These are phyloP conservation scores for Drosophila mayaguana DNA, from an alignment of 2,888 invertebrate species.

Conservation along the genomic window DNA sequence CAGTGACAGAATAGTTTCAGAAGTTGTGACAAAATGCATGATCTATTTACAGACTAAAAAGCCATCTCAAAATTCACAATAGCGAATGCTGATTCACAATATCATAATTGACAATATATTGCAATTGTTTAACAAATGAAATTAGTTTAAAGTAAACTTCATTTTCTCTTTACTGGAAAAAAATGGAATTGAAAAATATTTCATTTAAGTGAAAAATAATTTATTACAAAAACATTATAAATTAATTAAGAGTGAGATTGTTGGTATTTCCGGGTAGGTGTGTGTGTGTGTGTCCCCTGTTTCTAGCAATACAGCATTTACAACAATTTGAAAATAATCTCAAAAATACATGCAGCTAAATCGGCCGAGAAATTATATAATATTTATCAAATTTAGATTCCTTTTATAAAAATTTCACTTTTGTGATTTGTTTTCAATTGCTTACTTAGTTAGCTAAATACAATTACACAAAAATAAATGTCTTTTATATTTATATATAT, in stretches of 20 bases:
- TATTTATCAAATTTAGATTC: slow-evolving; percentile 48
- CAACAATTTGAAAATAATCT: slow-evolving; percentile 58
- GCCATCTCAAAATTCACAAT: background rate
- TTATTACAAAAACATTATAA: slow-evolving; percentile 76
- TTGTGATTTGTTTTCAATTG: slow-evolving; percentile 30
- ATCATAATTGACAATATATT: background rate
- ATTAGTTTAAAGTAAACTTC: background rate
- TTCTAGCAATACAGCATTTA: slow-evolving; percentile 38
- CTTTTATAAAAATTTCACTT: slow-evolving; percentile 36
- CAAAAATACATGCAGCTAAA: slow-evolving; percentile 60
- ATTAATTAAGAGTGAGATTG: slow-evolving; percentile 71
- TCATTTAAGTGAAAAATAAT: slow-evolving; percentile 65
- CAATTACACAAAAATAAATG: slow-evolving; percentile 76
- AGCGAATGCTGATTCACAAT: background rate
- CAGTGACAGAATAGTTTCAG: background rate
- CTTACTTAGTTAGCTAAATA: slow-evolving; percentile 63
- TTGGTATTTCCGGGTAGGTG: slow-evolving; percentile 22
- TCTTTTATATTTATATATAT: slow-evolving; percentile 66
- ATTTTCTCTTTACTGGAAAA: background rate
- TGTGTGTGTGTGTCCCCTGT: slow-evolving; percentile 3
- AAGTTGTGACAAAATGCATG: background rate
- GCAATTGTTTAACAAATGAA: background rate
- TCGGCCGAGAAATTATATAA: slow-evolving; percentile 47
- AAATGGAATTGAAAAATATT: slow-evolving; percentile 18
- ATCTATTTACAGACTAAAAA: background rate